These are phyloP conservation scores for Apotomis betuletana DNA, from an alignment of 2,888 invertebrate species.

Conservation along the genomic window DNA sequence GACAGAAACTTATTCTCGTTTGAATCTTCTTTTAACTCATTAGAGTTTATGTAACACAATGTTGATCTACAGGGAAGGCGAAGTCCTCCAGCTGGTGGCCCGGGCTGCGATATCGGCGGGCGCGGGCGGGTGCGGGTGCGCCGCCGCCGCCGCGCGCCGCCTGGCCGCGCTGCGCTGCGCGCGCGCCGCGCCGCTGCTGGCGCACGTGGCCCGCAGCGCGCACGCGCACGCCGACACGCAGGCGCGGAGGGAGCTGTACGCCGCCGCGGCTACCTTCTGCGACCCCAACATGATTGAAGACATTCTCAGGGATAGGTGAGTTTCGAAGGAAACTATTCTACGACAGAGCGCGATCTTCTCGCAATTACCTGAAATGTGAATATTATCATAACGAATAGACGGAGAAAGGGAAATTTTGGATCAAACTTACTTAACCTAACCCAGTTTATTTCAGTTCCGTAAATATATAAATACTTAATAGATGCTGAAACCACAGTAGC, in stretches of 20 bases:
- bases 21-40: too few species aligned
- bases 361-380: not conserved
- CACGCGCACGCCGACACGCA: conserved; percentile 60
- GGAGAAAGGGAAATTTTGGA: too few species aligned
- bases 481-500: too few species aligned
- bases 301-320: conserved; percentile 57
- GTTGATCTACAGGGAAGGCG: conserved; percentile 57
- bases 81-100: conserved; percentile 61
- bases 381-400: too few species aligned
- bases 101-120: conserved; percentile 47
- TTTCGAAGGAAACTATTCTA: not conserved
- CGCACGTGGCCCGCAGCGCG: conserved; percentile 54
- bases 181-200: conserved; percentile 52
- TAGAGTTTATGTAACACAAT: too few species aligned
- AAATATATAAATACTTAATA: too few species aligned
- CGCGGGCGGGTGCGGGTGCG: conserved; percentile 54
- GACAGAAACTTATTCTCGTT: too few species aligned
- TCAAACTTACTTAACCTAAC: too few species aligned
- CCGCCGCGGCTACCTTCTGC: conserved; percentile 61
- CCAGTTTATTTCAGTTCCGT: too few species aligned
- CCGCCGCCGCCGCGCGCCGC: conserved; percentile 56
- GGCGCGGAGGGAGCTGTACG: conserved; percentile 57
- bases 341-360: not conserved
- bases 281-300: conserved; percentile 49
- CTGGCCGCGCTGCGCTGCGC: conserved; percentile 60